Conservation (phyloP, 2,888 invertebrate species). For the Brenthis daphne region DNA sequence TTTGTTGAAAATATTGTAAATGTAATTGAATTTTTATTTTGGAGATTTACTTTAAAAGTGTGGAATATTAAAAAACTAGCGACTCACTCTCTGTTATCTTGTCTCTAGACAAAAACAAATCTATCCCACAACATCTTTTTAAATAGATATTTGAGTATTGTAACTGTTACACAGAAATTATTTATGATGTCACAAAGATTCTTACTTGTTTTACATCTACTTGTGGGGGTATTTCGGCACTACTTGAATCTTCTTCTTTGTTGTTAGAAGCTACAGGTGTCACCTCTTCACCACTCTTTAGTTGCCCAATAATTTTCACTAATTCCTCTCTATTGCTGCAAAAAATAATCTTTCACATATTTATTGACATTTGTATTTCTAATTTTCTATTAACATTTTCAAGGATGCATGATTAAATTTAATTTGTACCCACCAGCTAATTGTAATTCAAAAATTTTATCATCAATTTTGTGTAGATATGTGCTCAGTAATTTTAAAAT, state of each 20-base stretch:
- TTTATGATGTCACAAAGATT: background rate
- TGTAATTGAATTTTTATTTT: no score
- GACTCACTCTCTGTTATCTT: no score
- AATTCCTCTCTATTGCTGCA: constrained; percentile 90
- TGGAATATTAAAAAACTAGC: no score
- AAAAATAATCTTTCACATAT: constrained; percentile 31
- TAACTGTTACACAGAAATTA: no score
- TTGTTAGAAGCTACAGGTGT: constrained; percentile 65
- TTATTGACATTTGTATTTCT: background rate
- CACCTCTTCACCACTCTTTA: constrained; percentile 87
- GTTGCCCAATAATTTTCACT: constrained; percentile 87
- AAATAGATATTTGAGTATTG: no score
- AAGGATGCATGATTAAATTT: no score
- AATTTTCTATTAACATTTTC: background rate
- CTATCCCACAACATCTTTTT: no score
- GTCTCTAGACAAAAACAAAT: no score
- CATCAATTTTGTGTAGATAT: no score
- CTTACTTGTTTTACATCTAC: constrained; percentile 10
- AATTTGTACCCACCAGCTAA: background rate
- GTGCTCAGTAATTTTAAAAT: no score
- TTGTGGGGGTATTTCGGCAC: constrained; percentile 55
- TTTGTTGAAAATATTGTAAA: no score
- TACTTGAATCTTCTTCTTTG: constrained; percentile 76
- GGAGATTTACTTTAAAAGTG: no score
- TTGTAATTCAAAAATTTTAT: background rate